Evolutionary conservation across 2,797 vertebrate species (phyloP).

Genomic region (Catostomus latipinnis): DNA sequence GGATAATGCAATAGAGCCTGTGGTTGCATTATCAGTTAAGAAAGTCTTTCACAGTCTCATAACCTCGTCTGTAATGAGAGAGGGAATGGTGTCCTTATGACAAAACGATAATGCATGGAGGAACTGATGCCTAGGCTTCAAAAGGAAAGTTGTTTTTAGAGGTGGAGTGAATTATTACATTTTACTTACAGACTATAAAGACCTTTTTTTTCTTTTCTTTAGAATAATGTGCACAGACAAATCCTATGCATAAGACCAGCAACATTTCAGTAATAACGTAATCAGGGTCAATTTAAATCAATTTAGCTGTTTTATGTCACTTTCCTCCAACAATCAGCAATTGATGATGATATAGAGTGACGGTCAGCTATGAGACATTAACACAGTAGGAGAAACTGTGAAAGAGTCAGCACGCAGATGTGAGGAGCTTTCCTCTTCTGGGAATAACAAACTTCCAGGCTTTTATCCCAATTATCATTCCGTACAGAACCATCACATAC

Average conservation of each 20-base stretch:
- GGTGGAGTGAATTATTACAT: too few relatives aligned
- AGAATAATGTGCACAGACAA: too few relatives aligned
- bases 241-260: too few relatives aligned
- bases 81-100: not conserved
- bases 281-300: too few relatives aligned
- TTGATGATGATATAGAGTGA: not conserved
- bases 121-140: too few relatives aligned
- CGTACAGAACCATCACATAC: not conserved
- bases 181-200: too few relatives aligned
- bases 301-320: too few relatives aligned
- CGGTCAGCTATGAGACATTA: constrained; percentile 35
- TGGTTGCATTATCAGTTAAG: constrained; percentile 20
- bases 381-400: constrained; percentile 32
- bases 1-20: constrained; percentile 39
- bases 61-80: constrained; percentile 23
- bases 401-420: constrained; percentile 36
- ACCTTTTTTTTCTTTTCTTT: too few relatives aligned
- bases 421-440: constrained; percentile 49
- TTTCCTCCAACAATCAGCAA: too few relatives aligned
- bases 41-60: constrained; percentile 21
- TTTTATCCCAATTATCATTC: not conserved
- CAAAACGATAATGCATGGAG: too few relatives aligned
- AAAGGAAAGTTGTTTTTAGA: too few relatives aligned
- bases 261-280: too few relatives aligned
- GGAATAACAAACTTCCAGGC: constrained; percentile 47